These are phyloP conservation scores for Chrysocyon brachyurus DNA, from an alignment of 2,797 vertebrate genomes.

Conservation along the genomic window DNA sequence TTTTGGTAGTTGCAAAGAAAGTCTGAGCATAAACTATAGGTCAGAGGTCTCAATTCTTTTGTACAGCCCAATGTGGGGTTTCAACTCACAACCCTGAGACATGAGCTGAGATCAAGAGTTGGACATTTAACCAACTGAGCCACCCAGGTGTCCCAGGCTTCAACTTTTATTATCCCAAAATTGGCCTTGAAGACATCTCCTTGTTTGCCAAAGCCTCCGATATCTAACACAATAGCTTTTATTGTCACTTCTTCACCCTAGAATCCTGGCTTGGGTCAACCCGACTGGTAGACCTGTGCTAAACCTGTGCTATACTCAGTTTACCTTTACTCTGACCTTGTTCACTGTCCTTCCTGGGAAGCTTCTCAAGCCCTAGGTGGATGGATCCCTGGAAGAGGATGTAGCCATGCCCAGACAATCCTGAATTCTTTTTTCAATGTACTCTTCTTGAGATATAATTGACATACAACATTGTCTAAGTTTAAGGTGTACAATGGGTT, in stretches of 20 bases:
- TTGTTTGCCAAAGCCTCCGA: neutral
- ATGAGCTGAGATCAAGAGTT: neutral
- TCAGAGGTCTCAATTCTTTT: neutral
- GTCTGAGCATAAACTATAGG: neutral
- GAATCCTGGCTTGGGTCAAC: neutral
- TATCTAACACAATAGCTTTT: neutral
- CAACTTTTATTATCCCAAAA: neutral
- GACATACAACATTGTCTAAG: neutral
- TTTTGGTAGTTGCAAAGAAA: conserved; percentile 21
- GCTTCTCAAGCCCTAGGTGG: neutral
- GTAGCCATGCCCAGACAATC: neutral
- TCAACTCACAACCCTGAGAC: neutral
- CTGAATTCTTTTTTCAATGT: neutral
- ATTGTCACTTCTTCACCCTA: neutral
- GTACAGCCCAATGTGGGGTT: neutral
- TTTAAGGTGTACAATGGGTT: neutral
- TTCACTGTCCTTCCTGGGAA: neutral
- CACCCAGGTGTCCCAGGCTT: neutral
- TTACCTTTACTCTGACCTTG: neutral
- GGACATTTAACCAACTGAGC: neutral
- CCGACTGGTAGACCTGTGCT: neutral
- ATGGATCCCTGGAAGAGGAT: neutral
- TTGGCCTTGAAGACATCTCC: conserved; percentile 31
- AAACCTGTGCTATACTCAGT: neutral
- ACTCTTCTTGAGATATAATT: neutral